These are phyloP conservation scores for Malthinus flaveolus DNA, from an alignment of 2,888 invertebrate genomes.

Conservation along the genomic window DNA sequence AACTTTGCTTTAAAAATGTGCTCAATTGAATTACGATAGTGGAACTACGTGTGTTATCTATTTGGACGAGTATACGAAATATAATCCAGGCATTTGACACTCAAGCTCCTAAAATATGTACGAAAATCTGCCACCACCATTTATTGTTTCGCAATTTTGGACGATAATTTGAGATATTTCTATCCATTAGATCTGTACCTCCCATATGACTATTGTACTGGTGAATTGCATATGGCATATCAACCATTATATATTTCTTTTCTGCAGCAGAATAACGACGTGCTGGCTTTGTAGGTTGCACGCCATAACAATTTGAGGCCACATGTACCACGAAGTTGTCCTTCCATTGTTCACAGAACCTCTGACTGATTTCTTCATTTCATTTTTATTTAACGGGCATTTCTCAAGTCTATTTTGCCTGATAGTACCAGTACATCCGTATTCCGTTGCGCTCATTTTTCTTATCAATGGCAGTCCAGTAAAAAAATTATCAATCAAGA, in stretches of 20 bases:
- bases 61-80: no score
- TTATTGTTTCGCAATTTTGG: not conserved
- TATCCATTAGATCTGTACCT: not conserved
- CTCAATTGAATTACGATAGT: no score
- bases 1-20: no score
- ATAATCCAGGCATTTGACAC: slow-evolving; percentile 3
- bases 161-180: slow-evolving; percentile 3
- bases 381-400: slow-evolving; percentile 1
- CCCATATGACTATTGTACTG: slow-evolving; percentile 3
- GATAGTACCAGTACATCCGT: slow-evolving; percentile 7
- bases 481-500: slow-evolving; percentile 3
- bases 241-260: slow-evolving; percentile 3
- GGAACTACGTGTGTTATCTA: no score
- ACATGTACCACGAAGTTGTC: not conserved
- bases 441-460: slow-evolving; percentile 2
- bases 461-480: not conserved
- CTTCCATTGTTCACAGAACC: slow-evolving; percentile 1
- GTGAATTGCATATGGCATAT: slow-evolving; percentile 1
- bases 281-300: not conserved
- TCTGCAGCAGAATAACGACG: not conserved
- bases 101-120: slow-evolving; percentile 3
- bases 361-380: slow-evolving; percentile 1
- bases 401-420: not conserved
- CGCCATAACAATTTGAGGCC: slow-evolving; percentile 1
- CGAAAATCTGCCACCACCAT: slow-evolving; percentile 9